Evolutionary conservation across 2,888 invertebrate species (phyloP).

Genomic region (Listrodromus nycthemerus): DNA sequence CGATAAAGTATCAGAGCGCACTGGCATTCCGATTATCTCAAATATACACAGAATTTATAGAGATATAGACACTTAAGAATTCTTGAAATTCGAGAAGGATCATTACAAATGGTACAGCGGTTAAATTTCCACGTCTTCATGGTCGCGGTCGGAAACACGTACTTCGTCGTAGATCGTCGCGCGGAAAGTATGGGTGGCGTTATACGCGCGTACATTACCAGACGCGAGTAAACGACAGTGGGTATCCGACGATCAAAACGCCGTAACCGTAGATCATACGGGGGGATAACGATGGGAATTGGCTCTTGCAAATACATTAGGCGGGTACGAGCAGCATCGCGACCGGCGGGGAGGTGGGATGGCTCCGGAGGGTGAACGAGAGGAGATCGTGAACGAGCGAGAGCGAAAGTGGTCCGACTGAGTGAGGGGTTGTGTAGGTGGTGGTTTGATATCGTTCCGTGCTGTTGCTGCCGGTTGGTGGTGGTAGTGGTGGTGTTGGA

Average conservation of each 20-base stretch:
- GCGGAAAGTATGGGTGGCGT: background rate
- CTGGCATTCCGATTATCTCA: slow-evolving; percentile 38
- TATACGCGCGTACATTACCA: slow-evolving; percentile 58
- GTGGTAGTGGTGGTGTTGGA: slow-evolving; percentile 28
- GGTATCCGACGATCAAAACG: slow-evolving; percentile 82
- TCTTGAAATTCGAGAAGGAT: slow-evolving; percentile 24
- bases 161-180: background rate
- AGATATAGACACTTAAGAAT: slow-evolving; percentile 29
- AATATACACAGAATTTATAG: slow-evolving; percentile 19
- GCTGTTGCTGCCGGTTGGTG: slow-evolving; percentile 36
- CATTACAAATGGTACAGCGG: slow-evolving; percentile 19
- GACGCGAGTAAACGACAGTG: slow-evolving; percentile 76
- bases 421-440: slow-evolving; percentile 61
- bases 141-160: slow-evolving; percentile 7
- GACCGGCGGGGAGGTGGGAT: slow-evolving; percentile 52
- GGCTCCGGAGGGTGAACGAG: slow-evolving; percentile 56
- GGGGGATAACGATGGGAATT: slow-evolving; percentile 83
- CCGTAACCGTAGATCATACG: slow-evolving; percentile 82
- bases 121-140: slow-evolving; percentile 10
- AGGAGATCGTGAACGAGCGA: slow-evolving; percentile 49
- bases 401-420: slow-evolving; percentile 69
- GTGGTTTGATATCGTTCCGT: slow-evolving; percentile 65
- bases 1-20: slow-evolving; percentile 47
- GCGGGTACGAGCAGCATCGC: slow-evolving; percentile 67
- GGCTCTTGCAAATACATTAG: slow-evolving; percentile 84